A percentile compares a stretch with the other conserved stretches of the same genome.
phyloP scores from a whole-genome alignment of 2,113 vertebrate genomes.

The Hucho hucho region DNA sequence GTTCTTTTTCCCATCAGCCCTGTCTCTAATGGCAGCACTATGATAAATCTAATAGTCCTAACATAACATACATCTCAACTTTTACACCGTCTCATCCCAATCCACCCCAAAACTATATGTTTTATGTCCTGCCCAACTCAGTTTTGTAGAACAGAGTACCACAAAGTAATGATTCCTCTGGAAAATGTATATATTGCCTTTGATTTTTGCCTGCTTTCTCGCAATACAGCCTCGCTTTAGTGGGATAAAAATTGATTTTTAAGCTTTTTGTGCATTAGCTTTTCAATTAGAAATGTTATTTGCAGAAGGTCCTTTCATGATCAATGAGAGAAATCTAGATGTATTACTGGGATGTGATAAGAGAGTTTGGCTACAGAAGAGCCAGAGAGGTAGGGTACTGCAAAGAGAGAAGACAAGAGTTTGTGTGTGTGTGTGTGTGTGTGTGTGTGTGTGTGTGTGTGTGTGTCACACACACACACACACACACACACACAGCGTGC shows the following conservation, averaged over 20 bases:
- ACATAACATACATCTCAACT: slow-evolving; percentile 53
- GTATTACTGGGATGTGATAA: slow-evolving; percentile 76
- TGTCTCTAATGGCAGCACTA: slow-evolving; percentile 67
- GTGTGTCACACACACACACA: too few relatives aligned
- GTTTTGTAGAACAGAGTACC: slow-evolving; percentile 55
- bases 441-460: too few relatives aligned
- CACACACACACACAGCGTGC: too few relatives aligned
- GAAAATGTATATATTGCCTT: slow-evolving; percentile 81
- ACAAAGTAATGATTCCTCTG: slow-evolving; percentile 75
- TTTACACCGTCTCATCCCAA: slow-evolving; percentile 65
- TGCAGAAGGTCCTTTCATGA: slow-evolving; percentile 75
- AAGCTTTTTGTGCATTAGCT: slow-evolving; percentile 82
- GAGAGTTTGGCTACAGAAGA: slow-evolving; percentile 34
- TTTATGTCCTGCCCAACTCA: slow-evolving; percentile 75
- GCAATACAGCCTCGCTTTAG: slow-evolving; percentile 74
- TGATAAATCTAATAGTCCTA: slow-evolving; percentile 76
- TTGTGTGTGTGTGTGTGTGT: too few relatives aligned
- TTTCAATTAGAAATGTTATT: slow-evolving; percentile 81
- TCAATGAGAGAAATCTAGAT: slow-evolving; percentile 78
- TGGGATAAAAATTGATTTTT: slow-evolving; percentile 83
- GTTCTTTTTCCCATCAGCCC: slow-evolving; percentile 66
- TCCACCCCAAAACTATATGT: slow-evolving; percentile 62
- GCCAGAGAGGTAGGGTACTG: background rate
- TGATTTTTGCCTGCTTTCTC: slow-evolving; percentile 80
- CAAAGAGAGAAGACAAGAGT: too few relatives aligned